phyloP scores from a whole-genome alignment of 2,113 vertebrate species.

The Dicentrarchus labrax region DNA sequence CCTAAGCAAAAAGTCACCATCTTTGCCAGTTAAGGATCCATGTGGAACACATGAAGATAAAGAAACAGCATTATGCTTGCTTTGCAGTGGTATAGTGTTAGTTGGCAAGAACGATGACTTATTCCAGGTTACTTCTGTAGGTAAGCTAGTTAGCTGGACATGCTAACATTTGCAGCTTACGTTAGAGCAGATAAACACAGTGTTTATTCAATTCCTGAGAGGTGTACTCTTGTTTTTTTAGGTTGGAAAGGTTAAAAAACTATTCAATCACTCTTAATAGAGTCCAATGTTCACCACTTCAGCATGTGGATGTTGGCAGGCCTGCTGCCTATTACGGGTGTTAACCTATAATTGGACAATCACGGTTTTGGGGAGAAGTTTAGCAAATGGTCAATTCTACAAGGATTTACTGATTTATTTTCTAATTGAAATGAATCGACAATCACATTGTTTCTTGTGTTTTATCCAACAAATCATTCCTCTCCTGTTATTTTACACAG shows the following conservation, averaged over 20 bases:
- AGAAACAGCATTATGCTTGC: neutral
- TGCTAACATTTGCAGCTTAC: neutral
- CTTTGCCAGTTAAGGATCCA: neutral
- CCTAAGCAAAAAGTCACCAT: neutral
- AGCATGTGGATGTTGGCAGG: neutral
- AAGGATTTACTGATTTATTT: slow-evolving; percentile 9
- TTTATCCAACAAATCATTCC: slow-evolving; percentile 3
- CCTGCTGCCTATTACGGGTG: neutral
- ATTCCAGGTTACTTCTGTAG: neutral
- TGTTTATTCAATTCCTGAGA: neutral
- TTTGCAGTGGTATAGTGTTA: neutral
- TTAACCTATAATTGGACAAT: neutral
- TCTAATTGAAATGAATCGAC: slow-evolving; percentile 16
- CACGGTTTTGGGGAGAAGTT: neutral
- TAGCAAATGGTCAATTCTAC: neutral
- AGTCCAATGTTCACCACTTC: neutral
- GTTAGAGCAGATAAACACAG: neutral
- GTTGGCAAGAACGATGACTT: too few relatives aligned
- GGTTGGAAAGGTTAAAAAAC: neutral
- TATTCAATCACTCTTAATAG: neutral
- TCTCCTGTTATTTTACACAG: slow-evolving; percentile 2
- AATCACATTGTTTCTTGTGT: neutral
- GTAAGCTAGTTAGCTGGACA: too few relatives aligned
- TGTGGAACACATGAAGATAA: neutral
- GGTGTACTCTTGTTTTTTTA: neutral